Conservation (phyloP, 35 echinoderm and acorn worm species). For the Diadema setosum region DNA sequence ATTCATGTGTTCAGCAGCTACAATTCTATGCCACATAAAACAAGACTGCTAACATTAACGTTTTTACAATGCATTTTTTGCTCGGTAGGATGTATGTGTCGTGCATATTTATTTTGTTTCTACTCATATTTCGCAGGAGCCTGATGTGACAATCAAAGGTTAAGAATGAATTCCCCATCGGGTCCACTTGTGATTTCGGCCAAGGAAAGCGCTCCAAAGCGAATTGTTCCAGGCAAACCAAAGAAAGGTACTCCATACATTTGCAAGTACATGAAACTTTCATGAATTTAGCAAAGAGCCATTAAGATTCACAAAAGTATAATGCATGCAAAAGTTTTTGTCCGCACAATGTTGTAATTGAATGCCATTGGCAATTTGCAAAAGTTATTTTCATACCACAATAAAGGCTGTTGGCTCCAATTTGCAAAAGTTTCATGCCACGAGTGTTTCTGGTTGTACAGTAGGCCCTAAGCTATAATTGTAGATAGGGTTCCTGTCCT, state of each 20-base stretch:
- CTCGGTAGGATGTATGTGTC: not conserved
- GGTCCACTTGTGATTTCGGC: constrained; percentile 1
- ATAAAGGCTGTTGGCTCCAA: not conserved
- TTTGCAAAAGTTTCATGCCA: too few species aligned
- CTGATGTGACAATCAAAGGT: too few species aligned
- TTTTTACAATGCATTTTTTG: too few species aligned
- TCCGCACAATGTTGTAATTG: not conserved
- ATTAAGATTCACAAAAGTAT: not conserved
- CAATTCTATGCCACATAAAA: too few species aligned
- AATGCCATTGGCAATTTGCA: not conserved
- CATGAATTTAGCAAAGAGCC: not conserved
- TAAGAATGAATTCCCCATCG: too few species aligned
- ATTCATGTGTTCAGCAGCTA: too few species aligned
- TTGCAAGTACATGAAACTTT: not conserved
- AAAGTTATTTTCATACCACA: not conserved
- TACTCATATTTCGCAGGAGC: not conserved
- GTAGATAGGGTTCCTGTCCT: too few species aligned
- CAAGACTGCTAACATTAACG: too few species aligned
- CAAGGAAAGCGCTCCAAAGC: not conserved
- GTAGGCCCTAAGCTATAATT: too few species aligned
- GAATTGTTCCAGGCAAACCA: not conserved
- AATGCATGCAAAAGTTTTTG: not conserved
- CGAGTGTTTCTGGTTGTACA: too few species aligned
- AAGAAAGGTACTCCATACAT: not conserved
- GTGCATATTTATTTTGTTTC: not conserved